Evolutionary conservation across 2,888 invertebrate species (phyloP), one percentile per base, ranked within the genome.

Genomic region (Tortricodes alternella): DNA sequence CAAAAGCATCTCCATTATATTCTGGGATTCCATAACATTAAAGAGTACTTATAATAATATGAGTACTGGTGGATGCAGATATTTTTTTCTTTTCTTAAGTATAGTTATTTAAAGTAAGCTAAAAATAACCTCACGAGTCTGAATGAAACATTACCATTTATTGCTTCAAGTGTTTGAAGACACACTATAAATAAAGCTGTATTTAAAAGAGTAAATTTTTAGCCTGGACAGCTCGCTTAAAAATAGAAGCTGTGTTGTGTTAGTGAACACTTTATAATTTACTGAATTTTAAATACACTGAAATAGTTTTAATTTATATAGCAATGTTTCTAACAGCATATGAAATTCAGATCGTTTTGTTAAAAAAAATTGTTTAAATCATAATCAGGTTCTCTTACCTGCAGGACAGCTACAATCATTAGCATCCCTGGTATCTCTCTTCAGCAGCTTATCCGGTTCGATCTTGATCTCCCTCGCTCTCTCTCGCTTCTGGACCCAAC

Each of bases 351-450:
- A 3, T n/a, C 29, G 4, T 11, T n/a, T n/a, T n/a, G 9, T 27
- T 29, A 4, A 27, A 9, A 29, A 2, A n/a, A 4, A 8, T 9
- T 24, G 0, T 2, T n/a, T 24, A n/a, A 27, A 29, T 29, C n/a
- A 43, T 2, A 9, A 4, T 2, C 43, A 44, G 15, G 44, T 18
- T 16, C 11, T 72, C 85, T 74, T 63, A 88, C 89, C 89, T 90
- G 85, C 72, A 61, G 89, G 89, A 77, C 89, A 90, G 16, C 80
- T 72, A 76, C 89, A 90, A 61, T 90, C 89, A 24, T 71, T 74
- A 3, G 77, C 80, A 68, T 90, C 89, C 55, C 89, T 81, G 48
- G 74, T 74, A 48, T 82, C 75, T 43, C 86, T 72, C 58, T 75
- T 73, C 63, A 83, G 66, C 61, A 78, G 62, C 64, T 77, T 68